Base-by-base conservation (phyloP, 2,113 vertebrate species). In the Bujurquina vittata region DNA sequence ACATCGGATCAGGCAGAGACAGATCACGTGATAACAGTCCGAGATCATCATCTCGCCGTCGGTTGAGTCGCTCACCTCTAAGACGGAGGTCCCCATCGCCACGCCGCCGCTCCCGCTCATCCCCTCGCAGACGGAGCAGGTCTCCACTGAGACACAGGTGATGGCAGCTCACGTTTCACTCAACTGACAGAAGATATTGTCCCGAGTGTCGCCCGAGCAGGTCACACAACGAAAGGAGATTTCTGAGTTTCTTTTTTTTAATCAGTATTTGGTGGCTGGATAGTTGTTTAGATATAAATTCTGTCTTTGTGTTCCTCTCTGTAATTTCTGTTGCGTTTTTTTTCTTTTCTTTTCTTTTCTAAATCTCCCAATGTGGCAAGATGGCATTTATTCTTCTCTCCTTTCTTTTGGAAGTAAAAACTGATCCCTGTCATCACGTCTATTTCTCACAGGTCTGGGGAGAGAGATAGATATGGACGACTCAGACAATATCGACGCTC, bases 101-200 rank as follows among this genome's bases (percentile, higher is more conserved):
- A 2, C 94, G 97, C 18, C 95, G 97, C 59, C 96, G 96, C 0
- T 96, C 96, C 7, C 93, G 94, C 17, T 93, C 92, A 57, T 97
- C 97, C 46, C 97, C 97, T 4, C 95, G 97, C 81, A 96, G 98
- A 80, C 94, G 97, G 89, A 98, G 97, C 90, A 93, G 97, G 78
- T 98, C 98, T 87, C 98, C 97, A 35, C 86, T 95, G 8, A 77
- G 96, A 75, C 97, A 96, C 91, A 97, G 98, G 98, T 99, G 92
- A 95, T 58, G 23, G 2, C 29, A 4, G 26, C 33, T 77, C 29
- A 26, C 40, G 4, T 58, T 20, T 49, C 33, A 46, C 40, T 37
- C 29, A 58, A 10, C 6, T 8, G 37, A 17, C 22, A n/a, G 31
- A 79, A 17, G 2, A 23, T 15, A 31, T 67, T 63, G 67, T 31